Evolutionary conservation across 2,888 invertebrate species (phyloP), one percentile per base, ranked within the genome.

Genomic region (Lasioglossum marginatum): DNA sequence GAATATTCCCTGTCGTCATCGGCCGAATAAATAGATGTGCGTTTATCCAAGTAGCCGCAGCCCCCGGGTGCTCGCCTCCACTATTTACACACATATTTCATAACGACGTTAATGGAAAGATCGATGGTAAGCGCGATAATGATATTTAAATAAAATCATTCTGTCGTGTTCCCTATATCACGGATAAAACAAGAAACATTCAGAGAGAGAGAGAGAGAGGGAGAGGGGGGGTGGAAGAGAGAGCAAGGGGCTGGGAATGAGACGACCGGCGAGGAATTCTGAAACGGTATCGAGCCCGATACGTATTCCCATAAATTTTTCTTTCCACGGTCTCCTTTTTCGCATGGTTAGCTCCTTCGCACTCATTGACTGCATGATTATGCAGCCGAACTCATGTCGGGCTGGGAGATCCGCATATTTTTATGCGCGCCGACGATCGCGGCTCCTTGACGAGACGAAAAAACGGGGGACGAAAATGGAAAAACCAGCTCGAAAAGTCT

Each of bases 311-410:
- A 92, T 92, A 92, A 92, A 93, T 92, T 92, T 88, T 89, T 90
- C 87, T 82, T 86, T 84, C 85, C 87, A 83, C 77, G 82, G 81
- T 87, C 89, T 91, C 85, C 90, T 92, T 91, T 91, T 86, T 90
- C 93, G 93, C 93, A 92, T 93, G 93, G 92, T 92, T 93, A 92
- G 90, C 90, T 93, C 87, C 89, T 92, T 92, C 89, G 92, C 92
- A 92, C 92, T 92, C 93, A 93, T 93, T 92, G 94, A 93, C 93
- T 92, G 91, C 91, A 91, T 93, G 92, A 94, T 94, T 94, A 94
- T 93, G 92, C 93, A 93, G 87, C 57, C 87, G 88, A 90, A 87
- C 87, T 89, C 88, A 85, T 87, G 84, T 83, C 89, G 37, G 86
- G 88, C 84, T 88, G 86, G 88, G 87, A 89, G 86, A 84, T 87